These are phyloP conservation scores for Poecilia velifera DNA, from an alignment of 2,797 vertebrate species.

Conservation along the genomic window DNA sequence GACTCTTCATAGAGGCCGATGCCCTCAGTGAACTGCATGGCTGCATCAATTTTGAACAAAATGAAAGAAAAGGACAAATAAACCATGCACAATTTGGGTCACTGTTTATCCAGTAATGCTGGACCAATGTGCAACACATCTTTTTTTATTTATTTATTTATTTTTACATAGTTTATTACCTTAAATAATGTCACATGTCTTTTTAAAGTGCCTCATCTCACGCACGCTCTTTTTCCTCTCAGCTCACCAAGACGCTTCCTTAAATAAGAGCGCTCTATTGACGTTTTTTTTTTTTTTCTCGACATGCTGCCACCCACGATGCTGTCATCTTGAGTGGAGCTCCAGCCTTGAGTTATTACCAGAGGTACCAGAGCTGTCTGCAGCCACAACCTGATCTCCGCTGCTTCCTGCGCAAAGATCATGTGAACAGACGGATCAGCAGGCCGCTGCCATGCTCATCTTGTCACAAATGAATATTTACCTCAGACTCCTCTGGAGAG, in stretches of 20 bases:
- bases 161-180: neutral
- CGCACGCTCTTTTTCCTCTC: neutral
- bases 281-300: neutral
- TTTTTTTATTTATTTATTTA: neutral
- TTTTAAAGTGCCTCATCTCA: neutral
- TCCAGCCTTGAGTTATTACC: neutral
- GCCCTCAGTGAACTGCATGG: neutral
- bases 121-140: neutral
- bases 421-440: conserved; percentile 35
- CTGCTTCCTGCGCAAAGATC: conserved; percentile 27
- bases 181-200: neutral
- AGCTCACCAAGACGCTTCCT: neutral
- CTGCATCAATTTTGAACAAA: neutral
- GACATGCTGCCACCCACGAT: neutral
- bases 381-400: conserved; percentile 23
- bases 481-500: conserved; percentile 42
- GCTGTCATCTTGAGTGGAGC: conserved; percentile 6
- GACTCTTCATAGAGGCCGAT: neutral
- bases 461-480: conserved; percentile 48
- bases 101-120: neutral
- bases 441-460: conserved; percentile 48
- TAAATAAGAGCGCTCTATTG: neutral
- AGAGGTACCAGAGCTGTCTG: conserved; percentile 15
- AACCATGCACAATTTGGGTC: neutral
- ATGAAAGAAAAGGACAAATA: neutral